A percentile compares a stretch with the other conserved stretches of the same genome.
Evolutionary conservation across 2,888 invertebrate genomes (phyloP).

Genomic region (Hybos culiciformis): DNA sequence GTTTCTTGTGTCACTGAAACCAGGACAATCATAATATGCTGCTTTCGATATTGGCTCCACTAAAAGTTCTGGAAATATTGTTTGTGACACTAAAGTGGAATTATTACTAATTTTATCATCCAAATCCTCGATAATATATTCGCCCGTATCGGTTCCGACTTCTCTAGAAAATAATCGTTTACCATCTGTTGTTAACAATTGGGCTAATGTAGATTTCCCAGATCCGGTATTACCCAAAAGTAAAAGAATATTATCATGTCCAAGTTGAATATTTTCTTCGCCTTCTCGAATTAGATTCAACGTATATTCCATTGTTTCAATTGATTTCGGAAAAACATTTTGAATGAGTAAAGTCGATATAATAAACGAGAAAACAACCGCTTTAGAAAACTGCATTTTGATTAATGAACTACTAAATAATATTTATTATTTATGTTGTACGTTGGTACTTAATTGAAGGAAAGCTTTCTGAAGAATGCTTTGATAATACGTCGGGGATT

Average conservation of each 20-base stretch:
- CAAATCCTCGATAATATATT: slow-evolving; percentile 7
- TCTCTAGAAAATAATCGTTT: slow-evolving; percentile 4
- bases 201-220: not conserved
- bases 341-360: too few relatives aligned
- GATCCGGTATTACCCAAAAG: not conserved
- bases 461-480: too few relatives aligned
- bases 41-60: slow-evolving; percentile 4
- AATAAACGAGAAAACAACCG: too few relatives aligned
- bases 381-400: too few relatives aligned
- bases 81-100: not conserved
- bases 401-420: too few relatives aligned
- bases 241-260: not conserved
- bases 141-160: slow-evolving; percentile 3
- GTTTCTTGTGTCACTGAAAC: slow-evolving; percentile 14
- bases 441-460: too few relatives aligned
- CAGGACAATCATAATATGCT: slow-evolving; percentile 14
- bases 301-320: not conserved
- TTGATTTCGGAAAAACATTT: too few relatives aligned
- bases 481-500: too few relatives aligned
- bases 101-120: not conserved
- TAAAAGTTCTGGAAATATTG: slow-evolving; percentile 6
- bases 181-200: not conserved
- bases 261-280: not conserved
- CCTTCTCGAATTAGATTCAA: not conserved
- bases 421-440: too few relatives aligned